phyloP scores from a whole-genome alignment of 2,113 vertebrate species.

The Leucopsar rothschildi region DNA sequence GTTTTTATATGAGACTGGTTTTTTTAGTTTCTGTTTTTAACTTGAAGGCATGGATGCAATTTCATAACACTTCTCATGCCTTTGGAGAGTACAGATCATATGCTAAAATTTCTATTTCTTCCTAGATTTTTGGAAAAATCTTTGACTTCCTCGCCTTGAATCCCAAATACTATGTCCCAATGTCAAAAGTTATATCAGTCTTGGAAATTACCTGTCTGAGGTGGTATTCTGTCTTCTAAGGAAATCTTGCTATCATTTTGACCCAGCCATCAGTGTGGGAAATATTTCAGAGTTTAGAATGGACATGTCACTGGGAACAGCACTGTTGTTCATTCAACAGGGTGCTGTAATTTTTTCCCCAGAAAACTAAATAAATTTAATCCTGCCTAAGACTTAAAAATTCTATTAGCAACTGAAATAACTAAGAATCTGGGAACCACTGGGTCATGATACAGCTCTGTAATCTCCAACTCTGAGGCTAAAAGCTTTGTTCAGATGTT shows the following conservation, averaged over 20 bases:
- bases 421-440: neutral
- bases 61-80: neutral
- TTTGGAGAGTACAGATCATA: neutral
- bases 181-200: neutral
- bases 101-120: neutral
- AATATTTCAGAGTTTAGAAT: neutral
- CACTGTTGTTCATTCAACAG: neutral
- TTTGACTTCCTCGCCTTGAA: neutral
- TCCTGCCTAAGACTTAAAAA: neutral
- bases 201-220: neutral
- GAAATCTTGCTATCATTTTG: neutral
- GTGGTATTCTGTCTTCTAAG: neutral
- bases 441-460: rapidly evolving
- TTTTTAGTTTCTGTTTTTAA: neutral
- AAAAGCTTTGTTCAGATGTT: neutral
- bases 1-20: neutral
- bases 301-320: neutral
- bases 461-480: neutral
- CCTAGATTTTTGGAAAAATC: neutral
- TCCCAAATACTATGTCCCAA: neutral
- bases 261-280: neutral
- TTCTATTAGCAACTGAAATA: neutral
- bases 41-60: neutral
- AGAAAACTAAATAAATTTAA: neutral
- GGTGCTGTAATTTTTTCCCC: neutral